Evolutionary conservation across 1,140 invertebrate species (phyloP).

Genomic region (Diuraphis noxia): DNA sequence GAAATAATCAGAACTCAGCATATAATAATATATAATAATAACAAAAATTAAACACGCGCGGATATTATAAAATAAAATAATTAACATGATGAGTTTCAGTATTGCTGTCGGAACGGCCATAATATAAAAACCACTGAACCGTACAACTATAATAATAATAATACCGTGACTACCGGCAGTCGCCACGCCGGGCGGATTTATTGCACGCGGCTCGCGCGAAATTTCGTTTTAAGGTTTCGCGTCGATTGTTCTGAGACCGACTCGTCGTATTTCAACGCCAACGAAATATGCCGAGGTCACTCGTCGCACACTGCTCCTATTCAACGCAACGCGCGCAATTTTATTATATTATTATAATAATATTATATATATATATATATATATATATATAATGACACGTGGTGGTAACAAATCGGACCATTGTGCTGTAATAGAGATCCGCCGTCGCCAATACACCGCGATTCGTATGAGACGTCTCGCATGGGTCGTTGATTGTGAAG

Average conservation of each 20-base stretch:
- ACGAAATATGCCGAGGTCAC: slow-evolving; percentile 40
- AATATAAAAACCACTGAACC: background rate
- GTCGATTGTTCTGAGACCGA: slow-evolving; percentile 28
- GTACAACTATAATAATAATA: background rate
- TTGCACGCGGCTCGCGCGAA: background rate
- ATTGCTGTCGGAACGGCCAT: background rate
- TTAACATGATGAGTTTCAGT: background rate
- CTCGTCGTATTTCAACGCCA: slow-evolving; percentile 26
- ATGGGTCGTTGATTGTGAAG: no score
- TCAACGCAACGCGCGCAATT: background rate
- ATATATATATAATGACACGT: background rate
- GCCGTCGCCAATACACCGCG: background rate
- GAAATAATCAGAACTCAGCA: background rate
- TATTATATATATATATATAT: no score
- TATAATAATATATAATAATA: no score
- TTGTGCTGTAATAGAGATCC: slow-evolving; percentile 19
- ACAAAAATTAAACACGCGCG: no score
- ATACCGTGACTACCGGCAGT: slow-evolving; percentile 4
- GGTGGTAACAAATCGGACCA: slow-evolving; percentile 24
- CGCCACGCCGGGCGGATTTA: background rate
- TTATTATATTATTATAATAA: slow-evolving; percentile 8
- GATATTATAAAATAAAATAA: background rate
- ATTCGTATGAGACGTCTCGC: background rate
- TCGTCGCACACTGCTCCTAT: background rate
- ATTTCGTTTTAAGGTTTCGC: slow-evolving; percentile 20